A percentile compares a stretch with the other conserved stretches of the same genome.
phyloP scores from a whole-genome alignment of 2,888 invertebrate genomes.

The Trachelus stipa region DNA sequence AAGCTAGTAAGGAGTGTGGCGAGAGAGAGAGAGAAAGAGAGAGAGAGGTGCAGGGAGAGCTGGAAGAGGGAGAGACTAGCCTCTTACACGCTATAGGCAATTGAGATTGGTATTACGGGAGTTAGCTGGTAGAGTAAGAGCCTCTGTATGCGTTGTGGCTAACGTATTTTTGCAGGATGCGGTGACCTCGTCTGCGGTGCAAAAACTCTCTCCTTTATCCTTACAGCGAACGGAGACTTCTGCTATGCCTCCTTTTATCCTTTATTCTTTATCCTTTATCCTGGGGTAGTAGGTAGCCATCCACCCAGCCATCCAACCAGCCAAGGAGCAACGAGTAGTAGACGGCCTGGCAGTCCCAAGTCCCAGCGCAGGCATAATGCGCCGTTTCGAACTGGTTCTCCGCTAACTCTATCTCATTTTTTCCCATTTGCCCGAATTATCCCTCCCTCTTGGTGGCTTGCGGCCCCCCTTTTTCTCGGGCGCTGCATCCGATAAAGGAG shows the following conservation, averaged over 20 bases:
- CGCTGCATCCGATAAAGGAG: conserved; percentile 53
- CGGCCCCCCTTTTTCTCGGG: conserved; percentile 1
- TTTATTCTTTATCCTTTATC: conserved; percentile 52
- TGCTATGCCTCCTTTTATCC: conserved; percentile 51
- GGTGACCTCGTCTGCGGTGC: conserved; percentile 30
- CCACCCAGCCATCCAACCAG: conserved; percentile 6
- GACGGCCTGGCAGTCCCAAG: conserved; percentile 36
- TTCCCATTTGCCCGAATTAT: conserved; percentile 48
- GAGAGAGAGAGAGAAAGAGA: conserved; percentile 1
- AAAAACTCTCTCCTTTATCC: conserved; percentile 21
- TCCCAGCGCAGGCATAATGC: conserved; percentile 50
- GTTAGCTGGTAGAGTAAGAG: neutral
- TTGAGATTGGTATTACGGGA: neutral
- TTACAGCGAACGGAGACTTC: conserved; percentile 29
- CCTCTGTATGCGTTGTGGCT: conserved; percentile 14
- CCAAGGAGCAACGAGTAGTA: neutral
- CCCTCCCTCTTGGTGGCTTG: neutral
- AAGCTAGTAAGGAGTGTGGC: neutral
- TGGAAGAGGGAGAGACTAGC: neutral
- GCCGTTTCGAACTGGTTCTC: conserved; percentile 57
- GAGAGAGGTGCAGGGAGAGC: neutral
- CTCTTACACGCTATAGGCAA: neutral
- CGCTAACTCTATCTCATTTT: conserved; percentile 44
- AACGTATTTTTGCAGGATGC: conserved; percentile 50
- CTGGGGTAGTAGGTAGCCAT: conserved; percentile 36